Conservation (phyloP, 2,113 vertebrate genomes). For the Gavia stellata region DNA sequence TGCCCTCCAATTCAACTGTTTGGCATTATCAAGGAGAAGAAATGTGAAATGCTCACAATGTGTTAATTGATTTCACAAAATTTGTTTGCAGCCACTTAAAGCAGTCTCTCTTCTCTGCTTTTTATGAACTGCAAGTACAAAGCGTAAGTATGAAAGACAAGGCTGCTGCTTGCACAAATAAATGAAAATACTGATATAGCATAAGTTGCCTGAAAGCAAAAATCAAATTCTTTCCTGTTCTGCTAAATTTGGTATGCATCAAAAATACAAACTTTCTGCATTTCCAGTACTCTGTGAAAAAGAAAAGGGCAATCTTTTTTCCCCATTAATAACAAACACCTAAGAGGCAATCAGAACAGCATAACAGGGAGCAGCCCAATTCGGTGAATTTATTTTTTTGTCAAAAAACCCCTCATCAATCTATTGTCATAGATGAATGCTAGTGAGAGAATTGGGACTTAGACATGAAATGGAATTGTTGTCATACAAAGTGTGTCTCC, state of each 20-base stretch:
- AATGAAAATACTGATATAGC: background rate
- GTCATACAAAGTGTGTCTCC: background rate
- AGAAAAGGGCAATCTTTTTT: background rate
- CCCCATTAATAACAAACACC: background rate
- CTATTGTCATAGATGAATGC: background rate
- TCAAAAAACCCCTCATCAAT: background rate
- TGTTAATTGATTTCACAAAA: constrained; percentile 2
- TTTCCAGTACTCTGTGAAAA: background rate
- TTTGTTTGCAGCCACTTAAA: background rate
- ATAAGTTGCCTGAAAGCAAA: background rate
- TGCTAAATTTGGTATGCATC: background rate
- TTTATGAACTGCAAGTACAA: background rate
- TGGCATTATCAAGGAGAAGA: background rate
- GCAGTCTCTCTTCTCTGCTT: background rate
- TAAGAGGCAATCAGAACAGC: background rate
- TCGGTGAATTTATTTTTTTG: background rate
- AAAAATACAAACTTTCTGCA: background rate
- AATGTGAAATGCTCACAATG: background rate
- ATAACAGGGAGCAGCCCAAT: background rate
- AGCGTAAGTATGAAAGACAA: background rate
- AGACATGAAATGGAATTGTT: background rate
- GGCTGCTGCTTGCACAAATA: background rate
- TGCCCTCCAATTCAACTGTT: background rate
- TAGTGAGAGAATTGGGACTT: background rate
- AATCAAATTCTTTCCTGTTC: background rate